Base-by-base conservation (phyloP, 1,140 invertebrate species). In the Eriosoma lanigerum region DNA sequence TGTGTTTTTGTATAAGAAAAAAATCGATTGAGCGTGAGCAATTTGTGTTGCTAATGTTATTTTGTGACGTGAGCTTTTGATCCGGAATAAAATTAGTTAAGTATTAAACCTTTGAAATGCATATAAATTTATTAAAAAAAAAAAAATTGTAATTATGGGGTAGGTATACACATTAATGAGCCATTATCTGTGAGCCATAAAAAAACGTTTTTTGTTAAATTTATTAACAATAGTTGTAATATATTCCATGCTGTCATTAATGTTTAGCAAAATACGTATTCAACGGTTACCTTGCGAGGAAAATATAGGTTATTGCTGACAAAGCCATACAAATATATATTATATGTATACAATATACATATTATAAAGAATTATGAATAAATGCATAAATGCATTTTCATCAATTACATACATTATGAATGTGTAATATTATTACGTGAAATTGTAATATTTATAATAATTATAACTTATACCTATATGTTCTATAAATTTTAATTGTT, bases 231-330 rank as follows among this genome's bases (percentile, higher is more conserved):
- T 32, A 62, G 26, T 62, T n/a, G 60, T n/a, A 38, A 38, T 32
- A 32, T 64, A 24, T 38, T 29, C 32, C 10, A 62, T 62, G n/a
- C n/a, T 9, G 32, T 64, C 32, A 17, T 38, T 64, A 62, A 62
- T 62, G 17, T 24, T 24, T 21, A 68, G 48, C 15, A 68, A 68
- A 68, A 68, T 68, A 64, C n/a, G 12, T 68, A 68, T 68, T 68
- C 24, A 26, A 68, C 44, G n/a, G 44, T 46, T 48, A 68, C n/a
- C 12, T n/a, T 12, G 21, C 21, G 21, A 68, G 38, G 6, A 26
- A 68, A 68, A 68, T 68, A 38, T 68, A 68, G 66, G 66, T 68
- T 68, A 68, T 68, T 48, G 21, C 13, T 68, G 44, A 68, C 66
- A 68, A 68, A 68, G 38, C 44, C 44, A 24, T 68, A 48, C 13